Evolutionary conservation across 2,888 invertebrate species (phyloP).

Genomic region (Erannis defoliaria): DNA sequence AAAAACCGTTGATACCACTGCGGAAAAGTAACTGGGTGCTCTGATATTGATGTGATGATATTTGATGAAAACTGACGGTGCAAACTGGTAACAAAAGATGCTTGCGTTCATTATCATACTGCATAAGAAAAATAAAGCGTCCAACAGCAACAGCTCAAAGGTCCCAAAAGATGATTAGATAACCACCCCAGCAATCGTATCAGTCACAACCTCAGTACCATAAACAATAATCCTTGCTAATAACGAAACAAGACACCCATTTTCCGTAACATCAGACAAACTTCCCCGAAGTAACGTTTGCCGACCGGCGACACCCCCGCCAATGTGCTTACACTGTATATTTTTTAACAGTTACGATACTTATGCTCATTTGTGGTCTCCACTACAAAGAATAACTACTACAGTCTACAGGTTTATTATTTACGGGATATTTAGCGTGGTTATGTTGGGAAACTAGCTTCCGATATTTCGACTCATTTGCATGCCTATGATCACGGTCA

Average conservation of each 20-base stretch:
- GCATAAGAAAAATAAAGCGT: neutral
- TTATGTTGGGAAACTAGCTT: too few relatives aligned
- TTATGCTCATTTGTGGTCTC: neutral
- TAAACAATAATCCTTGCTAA: conserved; percentile 43
- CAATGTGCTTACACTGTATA: conserved; percentile 18
- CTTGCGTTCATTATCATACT: neutral
- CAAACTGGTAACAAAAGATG: too few relatives aligned
- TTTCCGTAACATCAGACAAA: conserved; percentile 43
- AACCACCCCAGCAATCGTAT: conserved; percentile 19
- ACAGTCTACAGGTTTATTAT: too few relatives aligned
- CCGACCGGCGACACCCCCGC: conserved; percentile 36
- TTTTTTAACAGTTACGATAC: conserved; percentile 10
- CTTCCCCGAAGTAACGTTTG: conserved; percentile 40
- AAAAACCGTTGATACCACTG: too few relatives aligned
- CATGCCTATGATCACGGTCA: too few relatives aligned
- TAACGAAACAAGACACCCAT: conserved; percentile 41
- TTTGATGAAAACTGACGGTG: too few relatives aligned
- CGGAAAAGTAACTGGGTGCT: too few relatives aligned
- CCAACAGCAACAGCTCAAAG: neutral
- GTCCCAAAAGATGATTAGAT: conserved; percentile 8
- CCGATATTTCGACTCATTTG: too few relatives aligned
- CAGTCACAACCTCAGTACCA: conserved; percentile 28
- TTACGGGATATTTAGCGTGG: too few relatives aligned
- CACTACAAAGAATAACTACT: neutral
- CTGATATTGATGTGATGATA: too few relatives aligned